Evolutionary conservation across 2,888 invertebrate genomes (phyloP), one percentile per base, ranked within the genome.

Genomic region (Hydriomena furcata): DNA sequence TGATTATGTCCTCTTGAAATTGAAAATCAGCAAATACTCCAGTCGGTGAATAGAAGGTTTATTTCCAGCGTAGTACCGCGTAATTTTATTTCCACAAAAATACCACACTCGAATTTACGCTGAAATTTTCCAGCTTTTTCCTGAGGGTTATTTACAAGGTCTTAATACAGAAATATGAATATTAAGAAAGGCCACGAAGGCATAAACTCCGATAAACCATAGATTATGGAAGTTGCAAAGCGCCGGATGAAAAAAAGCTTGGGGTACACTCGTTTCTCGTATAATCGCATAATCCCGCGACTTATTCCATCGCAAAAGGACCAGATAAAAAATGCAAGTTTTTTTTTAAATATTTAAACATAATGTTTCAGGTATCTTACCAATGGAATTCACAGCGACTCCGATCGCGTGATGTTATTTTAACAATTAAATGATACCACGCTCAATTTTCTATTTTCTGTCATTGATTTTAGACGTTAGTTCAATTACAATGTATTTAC

Each of bases 261-360:
- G 46, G 53, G 36, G 34, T 41, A 58, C 46, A 60, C 52, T 52
- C 52, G 43, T 55, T 55, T 58, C 54, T 44, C 28, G 13, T 50
- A 51, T 64, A 68, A 69, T 68, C 65, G 8, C 52, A 50, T 65
- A 68, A 69, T 68, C 66, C 63, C 24, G 35, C 52, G 60, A 57
- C 63, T 65, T 64, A 64, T 58, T 65, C 59, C 61, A 30, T 6
- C 32, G 24, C 23, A 36, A 7, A 28, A 35, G 36, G 20, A 38
- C 43, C 25, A 31, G 31, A 43, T 36, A 61, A 61, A 23, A 10
- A 10, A 35, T 23, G 35, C 35, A 35, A 23, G 23, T 7, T 35
- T 1, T 7, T 17, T 17, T 17, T 17, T 17, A 3, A n/a, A n/a
- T n/a, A n/a, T n/a, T n/a, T n/a, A n/a, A n/a, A n/a, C n/a, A n/a